These are phyloP conservation scores for Lacerta viridis DNA, from an alignment of 2,797 vertebrate species.

Conservation along the genomic window DNA sequence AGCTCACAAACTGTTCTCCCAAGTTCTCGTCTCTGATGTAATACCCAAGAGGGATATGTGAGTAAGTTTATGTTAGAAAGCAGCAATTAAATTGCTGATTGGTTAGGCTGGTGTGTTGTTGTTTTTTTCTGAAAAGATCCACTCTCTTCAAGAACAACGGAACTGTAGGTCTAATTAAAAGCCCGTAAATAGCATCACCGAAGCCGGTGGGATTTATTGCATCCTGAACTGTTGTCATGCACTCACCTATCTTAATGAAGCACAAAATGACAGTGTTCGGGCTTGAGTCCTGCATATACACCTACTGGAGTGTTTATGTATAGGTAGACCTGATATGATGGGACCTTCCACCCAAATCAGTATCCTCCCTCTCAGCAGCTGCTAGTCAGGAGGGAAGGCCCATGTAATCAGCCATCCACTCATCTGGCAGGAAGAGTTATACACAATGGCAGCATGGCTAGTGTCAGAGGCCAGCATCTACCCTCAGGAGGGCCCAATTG, in stretches of 20 bases:
- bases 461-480: background rate
- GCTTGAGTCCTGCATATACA: background rate
- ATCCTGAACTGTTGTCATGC: constrained; percentile 2
- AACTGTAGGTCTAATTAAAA: constrained; percentile 31
- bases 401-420: background rate
- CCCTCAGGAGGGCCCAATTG: background rate
- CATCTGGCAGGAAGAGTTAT: background rate
- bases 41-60: background rate
- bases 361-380: no score
- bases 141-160: background rate
- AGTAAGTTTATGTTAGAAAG: constrained; percentile 4
- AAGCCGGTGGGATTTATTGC: constrained; percentile 15
- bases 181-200: constrained; percentile 26
- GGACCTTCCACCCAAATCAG: background rate
- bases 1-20: background rate
- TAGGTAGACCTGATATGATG: background rate
- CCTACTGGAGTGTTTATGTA: background rate
- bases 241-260: constrained; percentile 5
- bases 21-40: constrained; percentile 1
- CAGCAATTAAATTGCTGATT: constrained; percentile 20
- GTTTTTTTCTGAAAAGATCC: background rate
- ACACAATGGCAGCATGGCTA: background rate
- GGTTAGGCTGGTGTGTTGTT: constrained; percentile 2
- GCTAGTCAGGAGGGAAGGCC: background rate
- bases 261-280: background rate